phyloP scores from a whole-genome alignment of 1,140 invertebrate genomes.

The Pseudomyrmex sp. region DNA sequence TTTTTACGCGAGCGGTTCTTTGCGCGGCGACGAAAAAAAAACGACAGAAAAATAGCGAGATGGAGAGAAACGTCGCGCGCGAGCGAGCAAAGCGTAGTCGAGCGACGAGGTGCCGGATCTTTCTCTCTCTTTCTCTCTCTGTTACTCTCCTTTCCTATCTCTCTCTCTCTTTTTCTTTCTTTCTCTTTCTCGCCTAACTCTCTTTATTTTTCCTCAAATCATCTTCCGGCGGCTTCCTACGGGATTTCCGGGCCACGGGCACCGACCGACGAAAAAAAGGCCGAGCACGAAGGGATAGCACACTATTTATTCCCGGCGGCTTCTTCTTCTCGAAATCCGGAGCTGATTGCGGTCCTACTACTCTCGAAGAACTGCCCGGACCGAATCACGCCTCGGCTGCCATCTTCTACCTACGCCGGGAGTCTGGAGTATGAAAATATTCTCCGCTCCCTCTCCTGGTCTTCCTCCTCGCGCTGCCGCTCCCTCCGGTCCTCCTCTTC shows the following conservation, averaged over 20 bases:
- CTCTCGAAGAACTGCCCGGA: conserved; percentile 74
- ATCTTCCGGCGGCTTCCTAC: conserved; percentile 33
- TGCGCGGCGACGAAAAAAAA: conserved; percentile 30
- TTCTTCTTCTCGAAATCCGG: conserved; percentile 49
- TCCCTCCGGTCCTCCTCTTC: conserved; percentile 29
- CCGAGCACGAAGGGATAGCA: conserved; percentile 39
- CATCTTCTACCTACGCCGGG: conserved; percentile 84
- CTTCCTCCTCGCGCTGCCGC: conserved; percentile 52
- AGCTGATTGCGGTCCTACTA: conserved; percentile 69
- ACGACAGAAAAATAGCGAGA: conserved; percentile 40
- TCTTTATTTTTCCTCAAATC: conserved; percentile 16
- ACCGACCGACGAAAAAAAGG: conserved; percentile 32
- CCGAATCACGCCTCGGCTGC: conserved; percentile 82
- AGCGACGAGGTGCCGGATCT: conserved; percentile 7
- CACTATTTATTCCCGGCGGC: conserved; percentile 58
- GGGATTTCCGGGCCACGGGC: conserved; percentile 27
- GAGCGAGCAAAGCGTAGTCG: conserved; percentile 42
- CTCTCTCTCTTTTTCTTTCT: conserved; percentile 13
- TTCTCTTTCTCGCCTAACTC: neutral
- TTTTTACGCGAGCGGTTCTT: neutral
- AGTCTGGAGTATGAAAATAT: conserved; percentile 85
- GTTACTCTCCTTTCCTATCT: conserved; percentile 24
- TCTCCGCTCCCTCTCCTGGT: conserved; percentile 72
- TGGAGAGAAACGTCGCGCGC: conserved; percentile 28
- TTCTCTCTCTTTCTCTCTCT: neutral